Evolutionary conservation across 2,113 vertebrate species (phyloP).

Genomic region (Varanus salvator): DNA sequence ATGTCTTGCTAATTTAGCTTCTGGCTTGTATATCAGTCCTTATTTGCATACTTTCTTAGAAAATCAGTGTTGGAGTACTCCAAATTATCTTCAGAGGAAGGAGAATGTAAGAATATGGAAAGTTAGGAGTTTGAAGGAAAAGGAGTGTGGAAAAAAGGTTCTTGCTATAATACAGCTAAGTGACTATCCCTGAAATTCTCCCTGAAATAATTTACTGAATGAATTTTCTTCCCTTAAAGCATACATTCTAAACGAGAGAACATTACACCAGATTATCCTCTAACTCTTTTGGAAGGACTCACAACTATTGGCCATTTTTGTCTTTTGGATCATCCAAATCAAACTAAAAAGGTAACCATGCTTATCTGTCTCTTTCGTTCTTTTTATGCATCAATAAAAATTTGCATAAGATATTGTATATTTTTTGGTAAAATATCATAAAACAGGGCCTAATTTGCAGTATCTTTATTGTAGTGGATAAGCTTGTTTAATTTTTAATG

Average conservation of each 20-base stretch:
- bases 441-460: background rate
- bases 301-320: slow-evolving; percentile 94
- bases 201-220: background rate
- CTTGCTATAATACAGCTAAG: background rate
- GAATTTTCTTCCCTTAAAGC: slow-evolving; percentile 66
- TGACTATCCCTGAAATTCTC: background rate
- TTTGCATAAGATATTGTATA: background rate
- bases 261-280: slow-evolving; percentile 93
- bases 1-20: background rate
- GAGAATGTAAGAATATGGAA: background rate
- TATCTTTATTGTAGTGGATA: background rate
- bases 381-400: background rate
- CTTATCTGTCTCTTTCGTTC: background rate
- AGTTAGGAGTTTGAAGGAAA: background rate
- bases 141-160: background rate
- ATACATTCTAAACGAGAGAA: slow-evolving; percentile 87
- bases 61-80: background rate
- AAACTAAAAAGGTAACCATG: slow-evolving; percentile 83
- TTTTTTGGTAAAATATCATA: background rate
- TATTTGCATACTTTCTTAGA: background rate
- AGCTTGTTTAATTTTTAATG: background rate
- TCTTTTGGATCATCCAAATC: slow-evolving; percentile 86
- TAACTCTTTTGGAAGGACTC: slow-evolving; percentile 94
- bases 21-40: background rate
- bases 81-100: background rate